These are phyloP conservation scores for Bubalus kerabau DNA, from an alignment of 2,113 vertebrate species.

Conservation along the genomic window DNA sequence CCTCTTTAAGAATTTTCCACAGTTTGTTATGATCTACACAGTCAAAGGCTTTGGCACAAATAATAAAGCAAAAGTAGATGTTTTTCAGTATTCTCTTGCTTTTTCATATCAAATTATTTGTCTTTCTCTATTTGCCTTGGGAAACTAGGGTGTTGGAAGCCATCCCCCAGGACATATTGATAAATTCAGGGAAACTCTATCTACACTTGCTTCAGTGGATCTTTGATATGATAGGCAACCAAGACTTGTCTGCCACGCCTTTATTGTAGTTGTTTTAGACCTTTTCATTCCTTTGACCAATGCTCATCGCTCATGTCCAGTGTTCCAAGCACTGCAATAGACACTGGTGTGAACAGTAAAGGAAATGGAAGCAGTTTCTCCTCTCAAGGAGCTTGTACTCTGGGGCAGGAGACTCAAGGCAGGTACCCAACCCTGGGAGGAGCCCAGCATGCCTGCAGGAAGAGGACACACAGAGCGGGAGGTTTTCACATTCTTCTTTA, in stretches of 20 bases:
- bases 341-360: accelerated
- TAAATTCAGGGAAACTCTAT: not conserved
- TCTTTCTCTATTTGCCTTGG: not conserved
- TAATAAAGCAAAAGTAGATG: not conserved
- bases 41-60: not conserved
- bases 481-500: not conserved
- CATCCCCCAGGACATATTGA: not conserved
- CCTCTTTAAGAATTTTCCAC: not conserved
- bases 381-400: not conserved
- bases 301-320: accelerated
- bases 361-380: no score
- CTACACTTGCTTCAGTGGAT: not conserved
- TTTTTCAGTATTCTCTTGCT: not conserved
- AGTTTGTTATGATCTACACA: not conserved
- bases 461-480: not conserved
- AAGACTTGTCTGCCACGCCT: not conserved
- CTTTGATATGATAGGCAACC: not conserved
- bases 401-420: not conserved
- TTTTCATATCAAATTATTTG: not conserved
- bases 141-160: not conserved
- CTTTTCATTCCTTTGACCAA: not conserved
- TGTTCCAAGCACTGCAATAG: accelerated
- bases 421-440: not conserved
- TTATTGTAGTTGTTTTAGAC: not conserved
- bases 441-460: not conserved